Conservation (phyloP, 2,797 vertebrate genomes). For the Microhierax caerulescens region DNA sequence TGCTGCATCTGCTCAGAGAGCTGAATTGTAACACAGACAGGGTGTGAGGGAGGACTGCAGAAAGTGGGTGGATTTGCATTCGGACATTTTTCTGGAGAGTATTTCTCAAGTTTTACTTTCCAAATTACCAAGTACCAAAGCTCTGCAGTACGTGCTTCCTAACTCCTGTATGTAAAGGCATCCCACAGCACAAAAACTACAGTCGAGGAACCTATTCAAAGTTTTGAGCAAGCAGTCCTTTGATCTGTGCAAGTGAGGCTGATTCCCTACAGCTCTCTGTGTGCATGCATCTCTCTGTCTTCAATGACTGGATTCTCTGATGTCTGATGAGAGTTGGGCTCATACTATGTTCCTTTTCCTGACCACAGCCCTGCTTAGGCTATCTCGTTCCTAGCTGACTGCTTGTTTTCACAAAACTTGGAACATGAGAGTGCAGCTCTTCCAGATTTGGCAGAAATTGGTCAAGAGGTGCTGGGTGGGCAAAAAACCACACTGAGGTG, state of each 20-base stretch:
- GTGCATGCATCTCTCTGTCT: not conserved
- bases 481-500: not conserved
- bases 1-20: not conserved
- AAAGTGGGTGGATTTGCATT: not conserved
- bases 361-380: fast-evolving
- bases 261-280: not conserved
- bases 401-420: not conserved
- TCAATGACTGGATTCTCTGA: not conserved
- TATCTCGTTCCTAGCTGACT: not conserved
- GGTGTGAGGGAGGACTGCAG: not conserved
- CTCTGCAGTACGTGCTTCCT: not conserved
- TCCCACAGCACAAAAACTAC: not conserved
- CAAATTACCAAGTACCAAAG: not conserved
- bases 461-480: not conserved
- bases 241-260: not conserved
- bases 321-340: not conserved
- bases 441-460: not conserved
- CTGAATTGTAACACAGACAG: not conserved
- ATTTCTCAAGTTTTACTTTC: not conserved
- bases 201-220: not conserved
- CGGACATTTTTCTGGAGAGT: not conserved
- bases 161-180: not conserved
- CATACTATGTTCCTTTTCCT: not conserved
- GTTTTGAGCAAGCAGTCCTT: not conserved
- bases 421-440: not conserved